These are phyloP conservation scores for Australoheros scitulus DNA, from an alignment of 2,113 vertebrate species.

Conservation along the genomic window DNA sequence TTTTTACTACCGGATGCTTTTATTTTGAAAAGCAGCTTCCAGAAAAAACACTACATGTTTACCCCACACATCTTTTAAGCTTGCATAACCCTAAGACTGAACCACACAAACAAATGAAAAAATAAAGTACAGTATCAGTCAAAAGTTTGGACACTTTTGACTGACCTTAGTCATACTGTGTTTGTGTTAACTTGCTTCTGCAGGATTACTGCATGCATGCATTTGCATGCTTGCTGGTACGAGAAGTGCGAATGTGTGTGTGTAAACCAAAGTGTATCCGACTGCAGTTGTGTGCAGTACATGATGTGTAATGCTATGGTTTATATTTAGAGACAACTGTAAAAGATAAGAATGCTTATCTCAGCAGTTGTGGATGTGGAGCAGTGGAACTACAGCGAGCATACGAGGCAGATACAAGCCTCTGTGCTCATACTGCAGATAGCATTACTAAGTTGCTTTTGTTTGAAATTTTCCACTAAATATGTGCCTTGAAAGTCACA, in stretches of 20 bases:
- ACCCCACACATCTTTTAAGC: background rate
- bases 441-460: background rate
- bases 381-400: constrained; percentile 11
- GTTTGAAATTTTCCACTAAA: background rate
- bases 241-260: background rate
- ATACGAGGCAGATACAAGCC: background rate
- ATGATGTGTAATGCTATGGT: constrained; percentile 57
- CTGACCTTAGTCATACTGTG: background rate
- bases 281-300: constrained; percentile 19
- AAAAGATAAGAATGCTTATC: constrained; percentile 74
- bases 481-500: background rate
- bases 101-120: background rate
- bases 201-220: background rate
- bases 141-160: no score
- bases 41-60: background rate
- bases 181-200: background rate
- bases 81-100: background rate
- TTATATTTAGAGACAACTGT: constrained; percentile 75
- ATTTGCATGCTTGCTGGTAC: background rate
- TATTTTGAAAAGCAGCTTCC: background rate
- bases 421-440: background rate
- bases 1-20: background rate
- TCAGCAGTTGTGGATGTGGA: constrained; percentile 63
- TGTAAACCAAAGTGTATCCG: background rate
- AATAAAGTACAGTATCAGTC: no score